phyloP scores from a whole-genome alignment of 2,797 vertebrate genomes.

The Heteromormyrus szaboi region DNA sequence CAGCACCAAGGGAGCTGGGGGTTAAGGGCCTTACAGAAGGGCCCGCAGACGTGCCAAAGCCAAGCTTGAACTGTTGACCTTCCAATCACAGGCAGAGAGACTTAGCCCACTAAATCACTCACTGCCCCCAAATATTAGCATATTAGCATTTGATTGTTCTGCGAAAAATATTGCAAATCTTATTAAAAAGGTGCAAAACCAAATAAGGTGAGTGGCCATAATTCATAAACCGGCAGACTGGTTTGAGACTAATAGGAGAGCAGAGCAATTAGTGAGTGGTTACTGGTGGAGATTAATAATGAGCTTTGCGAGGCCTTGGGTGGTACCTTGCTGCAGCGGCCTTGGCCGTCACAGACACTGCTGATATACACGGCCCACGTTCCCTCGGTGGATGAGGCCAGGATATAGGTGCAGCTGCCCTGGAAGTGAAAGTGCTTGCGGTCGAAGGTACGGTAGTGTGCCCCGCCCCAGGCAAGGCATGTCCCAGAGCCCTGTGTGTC shows the following conservation, averaged over 20 bases:
- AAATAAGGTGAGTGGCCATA: neutral
- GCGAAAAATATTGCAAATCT: neutral
- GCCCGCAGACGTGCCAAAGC: neutral
- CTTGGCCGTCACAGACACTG: constrained; percentile 46
- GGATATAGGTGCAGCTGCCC: constrained; percentile 73
- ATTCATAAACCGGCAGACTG: neutral
- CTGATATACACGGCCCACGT: constrained; percentile 72
- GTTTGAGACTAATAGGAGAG: neutral
- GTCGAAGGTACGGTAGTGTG: constrained; percentile 78
- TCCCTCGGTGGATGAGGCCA: constrained; percentile 67
- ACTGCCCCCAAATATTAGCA: neutral
- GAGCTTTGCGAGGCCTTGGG: neutral
- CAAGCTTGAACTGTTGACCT: neutral
- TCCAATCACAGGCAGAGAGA: neutral
- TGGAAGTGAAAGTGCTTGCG: constrained; percentile 75
- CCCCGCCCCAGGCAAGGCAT: constrained; percentile 75
- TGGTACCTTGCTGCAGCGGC: constrained; percentile 65
- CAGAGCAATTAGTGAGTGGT: neutral
- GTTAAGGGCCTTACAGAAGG: neutral
- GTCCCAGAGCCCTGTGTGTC: constrained; percentile 54
- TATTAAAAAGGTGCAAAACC: neutral
- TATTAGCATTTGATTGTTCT: neutral
- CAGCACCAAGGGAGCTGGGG: neutral
- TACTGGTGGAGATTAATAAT: neutral
- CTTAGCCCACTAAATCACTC: neutral